Percentiles rank a stretch among this genome's conserved stretches.
phyloP scores from a whole-genome alignment of 2,113 vertebrate genomes.

The Fregata magnificens region DNA sequence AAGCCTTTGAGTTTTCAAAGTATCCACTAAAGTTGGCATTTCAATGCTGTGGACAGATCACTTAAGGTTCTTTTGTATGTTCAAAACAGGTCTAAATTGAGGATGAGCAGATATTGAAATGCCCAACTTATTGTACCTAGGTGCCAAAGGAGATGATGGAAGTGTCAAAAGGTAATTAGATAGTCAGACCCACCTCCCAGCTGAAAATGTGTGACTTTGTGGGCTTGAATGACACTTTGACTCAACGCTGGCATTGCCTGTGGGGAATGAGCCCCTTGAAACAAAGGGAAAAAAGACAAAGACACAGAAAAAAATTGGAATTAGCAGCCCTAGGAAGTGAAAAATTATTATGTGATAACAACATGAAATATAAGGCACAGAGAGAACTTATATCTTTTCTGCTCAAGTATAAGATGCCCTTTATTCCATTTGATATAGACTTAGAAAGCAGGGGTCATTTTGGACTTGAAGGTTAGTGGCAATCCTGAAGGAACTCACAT shows the following conservation, averaged over 20 bases:
- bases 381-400: not conserved
- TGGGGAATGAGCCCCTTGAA: not conserved
- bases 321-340: not conserved
- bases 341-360: conserved; percentile 7
- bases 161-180: conserved; percentile 63
- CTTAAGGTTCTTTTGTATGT: conserved; percentile 79
- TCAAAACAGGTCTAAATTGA: conserved; percentile 72
- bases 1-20: conserved; percentile 85
- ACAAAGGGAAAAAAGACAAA: not conserved
- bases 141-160: conserved; percentile 32
- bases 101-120: conserved; percentile 66
- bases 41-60: conserved; percentile 75
- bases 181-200: conserved; percentile 8
- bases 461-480: not conserved
- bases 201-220: not conserved
- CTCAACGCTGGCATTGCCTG: not conserved
- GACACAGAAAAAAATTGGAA: not conserved
- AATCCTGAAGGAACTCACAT: not conserved
- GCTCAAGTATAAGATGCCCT: not conserved
- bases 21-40: conserved; percentile 77
- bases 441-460: not conserved
- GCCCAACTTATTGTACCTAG: conserved; percentile 53
- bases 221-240: not conserved
- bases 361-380: not conserved
- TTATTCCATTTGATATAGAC: not conserved